phyloP scores from a whole-genome alignment of 2,113 vertebrate genomes.

The Rhadina sibilatrix region DNA sequence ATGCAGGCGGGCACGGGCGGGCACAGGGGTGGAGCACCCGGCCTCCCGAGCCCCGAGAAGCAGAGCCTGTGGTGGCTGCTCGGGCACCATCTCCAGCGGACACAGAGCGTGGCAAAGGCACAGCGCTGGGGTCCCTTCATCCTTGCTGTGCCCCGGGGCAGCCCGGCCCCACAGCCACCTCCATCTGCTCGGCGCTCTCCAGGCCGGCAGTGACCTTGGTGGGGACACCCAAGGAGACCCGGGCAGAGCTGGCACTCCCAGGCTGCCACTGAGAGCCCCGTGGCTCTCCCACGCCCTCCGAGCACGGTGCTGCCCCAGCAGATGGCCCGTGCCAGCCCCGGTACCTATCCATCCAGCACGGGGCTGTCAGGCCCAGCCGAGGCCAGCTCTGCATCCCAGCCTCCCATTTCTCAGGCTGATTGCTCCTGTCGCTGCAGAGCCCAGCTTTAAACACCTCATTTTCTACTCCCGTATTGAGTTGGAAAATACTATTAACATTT shows the following conservation, averaged over 20 bases:
- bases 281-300: not conserved
- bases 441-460: conserved; percentile 50
- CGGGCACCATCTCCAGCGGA: not conserved
- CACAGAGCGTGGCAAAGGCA: fast-evolving
- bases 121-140: fast-evolving
- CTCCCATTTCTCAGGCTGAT: conserved; percentile 66
- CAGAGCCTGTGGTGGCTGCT: not conserved
- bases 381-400: not conserved
- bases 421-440: conserved; percentile 52
- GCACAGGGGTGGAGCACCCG: not conserved
- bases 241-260: not conserved
- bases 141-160: fast-evolving
- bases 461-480: conserved; percentile 13
- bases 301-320: not conserved
- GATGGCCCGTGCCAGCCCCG: fast-evolving
- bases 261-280: not conserved
- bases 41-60: fast-evolving
- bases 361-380: not conserved
- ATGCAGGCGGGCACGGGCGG: not conserved
- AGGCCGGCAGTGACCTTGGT: conserved; percentile 5
- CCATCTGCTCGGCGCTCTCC: not conserved
- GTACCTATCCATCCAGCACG: not conserved
- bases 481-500: conserved; percentile 70
- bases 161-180: not conserved
- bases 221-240: conserved; percentile 25